phyloP scores from a whole-genome alignment of 2,797 vertebrate genomes.

The Chromobotia macracanthus region DNA sequence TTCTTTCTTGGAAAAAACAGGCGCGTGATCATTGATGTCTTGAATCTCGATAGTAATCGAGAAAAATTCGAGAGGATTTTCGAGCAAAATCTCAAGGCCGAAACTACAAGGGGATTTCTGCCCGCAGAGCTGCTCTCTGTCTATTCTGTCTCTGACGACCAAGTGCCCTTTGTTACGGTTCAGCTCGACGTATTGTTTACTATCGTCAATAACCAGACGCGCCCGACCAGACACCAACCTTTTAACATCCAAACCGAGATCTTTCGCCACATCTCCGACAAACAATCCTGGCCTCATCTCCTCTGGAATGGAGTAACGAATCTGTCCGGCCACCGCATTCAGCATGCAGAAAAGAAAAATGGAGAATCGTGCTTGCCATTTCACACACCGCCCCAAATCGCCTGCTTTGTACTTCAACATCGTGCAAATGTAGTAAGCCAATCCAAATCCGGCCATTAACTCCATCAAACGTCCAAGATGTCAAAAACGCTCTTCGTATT shows the following conservation, averaged over 20 bases:
- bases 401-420: constrained; percentile 24
- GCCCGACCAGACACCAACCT: constrained; percentile 77
- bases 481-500: background rate
- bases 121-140: constrained; percentile 77
- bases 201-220: constrained; percentile 76
- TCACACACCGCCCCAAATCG: constrained; percentile 66
- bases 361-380: constrained; percentile 75
- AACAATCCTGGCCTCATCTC: constrained; percentile 81
- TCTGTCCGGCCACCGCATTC: constrained; percentile 69
- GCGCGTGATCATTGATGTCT: constrained; percentile 76
- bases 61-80: constrained; percentile 72
- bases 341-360: constrained; percentile 72
- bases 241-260: constrained; percentile 81
- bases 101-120: constrained; percentile 72
- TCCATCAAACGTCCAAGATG: background rate
- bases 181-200: constrained; percentile 79
- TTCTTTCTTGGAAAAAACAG: constrained; percentile 68
- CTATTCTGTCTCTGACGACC: constrained; percentile 77
- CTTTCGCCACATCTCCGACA: constrained; percentile 83
- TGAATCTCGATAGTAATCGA: constrained; percentile 70
- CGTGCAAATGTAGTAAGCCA: constrained; percentile 49
- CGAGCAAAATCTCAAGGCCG: constrained; percentile 71
- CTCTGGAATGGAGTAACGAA: constrained; percentile 85
- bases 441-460: background rate
- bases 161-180: constrained; percentile 81